Percentiles rank a stretch among this genome's conserved stretches.
These are phyloP conservation scores for Myiopsitta monachus DNA, from an alignment of 2,113 vertebrate species.

Conservation along the genomic window DNA sequence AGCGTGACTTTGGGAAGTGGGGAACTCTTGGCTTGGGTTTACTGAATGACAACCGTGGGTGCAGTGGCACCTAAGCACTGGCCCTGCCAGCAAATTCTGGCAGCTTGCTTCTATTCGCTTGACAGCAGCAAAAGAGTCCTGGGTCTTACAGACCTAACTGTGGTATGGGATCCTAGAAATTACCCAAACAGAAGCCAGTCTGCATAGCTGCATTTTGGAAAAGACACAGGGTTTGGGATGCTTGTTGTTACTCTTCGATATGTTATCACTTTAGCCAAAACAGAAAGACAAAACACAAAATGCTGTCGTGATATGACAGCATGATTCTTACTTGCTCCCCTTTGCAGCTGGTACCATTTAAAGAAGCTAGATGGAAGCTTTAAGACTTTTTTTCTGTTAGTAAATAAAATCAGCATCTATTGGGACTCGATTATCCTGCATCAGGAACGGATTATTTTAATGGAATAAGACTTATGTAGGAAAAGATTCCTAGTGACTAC, in stretches of 20 bases:
- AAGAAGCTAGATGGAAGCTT: background rate
- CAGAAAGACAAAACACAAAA: background rate
- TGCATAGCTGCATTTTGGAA: background rate
- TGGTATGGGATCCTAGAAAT: background rate
- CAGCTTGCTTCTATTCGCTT: background rate
- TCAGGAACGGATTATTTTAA: background rate
- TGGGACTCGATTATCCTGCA: background rate
- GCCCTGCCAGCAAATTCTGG: background rate
- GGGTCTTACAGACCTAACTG: background rate
- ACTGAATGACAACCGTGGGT: background rate
- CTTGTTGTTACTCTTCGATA: background rate
- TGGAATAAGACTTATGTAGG: background rate
- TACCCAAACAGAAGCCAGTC: background rate
- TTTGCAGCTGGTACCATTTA: background rate
- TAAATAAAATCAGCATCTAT: background rate
- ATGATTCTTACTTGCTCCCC: background rate
- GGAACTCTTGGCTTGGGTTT: background rate
- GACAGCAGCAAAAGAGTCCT: background rate
- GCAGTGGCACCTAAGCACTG: background rate
- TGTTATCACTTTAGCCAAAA: background rate
- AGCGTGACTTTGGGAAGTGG: background rate
- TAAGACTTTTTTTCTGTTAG: background rate
- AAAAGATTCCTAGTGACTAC: background rate
- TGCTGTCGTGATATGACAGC: background rate
- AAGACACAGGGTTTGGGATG: background rate